Evolutionary conservation across 2,113 vertebrate genomes (phyloP).

Genomic region (Osmerus mordax): DNA sequence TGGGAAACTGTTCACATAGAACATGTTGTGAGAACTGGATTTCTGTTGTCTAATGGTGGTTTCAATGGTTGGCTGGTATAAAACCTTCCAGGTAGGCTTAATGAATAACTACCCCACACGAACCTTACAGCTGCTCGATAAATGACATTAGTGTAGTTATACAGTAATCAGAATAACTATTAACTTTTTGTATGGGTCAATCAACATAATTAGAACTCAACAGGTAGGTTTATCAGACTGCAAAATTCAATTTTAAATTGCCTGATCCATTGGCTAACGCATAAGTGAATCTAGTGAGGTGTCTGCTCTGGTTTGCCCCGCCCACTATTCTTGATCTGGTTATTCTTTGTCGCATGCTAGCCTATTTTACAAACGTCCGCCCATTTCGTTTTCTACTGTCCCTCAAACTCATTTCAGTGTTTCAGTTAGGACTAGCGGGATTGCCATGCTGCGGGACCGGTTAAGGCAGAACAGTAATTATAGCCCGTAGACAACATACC

Average conservation of each 20-base stretch:
- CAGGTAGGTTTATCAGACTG: too few relatives aligned
- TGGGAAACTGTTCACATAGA: slow-evolving; percentile 25
- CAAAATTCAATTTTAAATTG: too few relatives aligned
- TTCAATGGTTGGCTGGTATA: too few relatives aligned
- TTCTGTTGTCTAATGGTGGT: background rate
- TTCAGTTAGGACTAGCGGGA: slow-evolving; percentile 38
- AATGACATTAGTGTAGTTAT: too few relatives aligned
- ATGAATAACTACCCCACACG: too few relatives aligned
- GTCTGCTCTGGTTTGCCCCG: background rate
- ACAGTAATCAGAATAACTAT: too few relatives aligned
- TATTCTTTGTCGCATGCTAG: background rate
- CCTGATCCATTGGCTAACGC: background rate
- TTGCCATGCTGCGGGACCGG: slow-evolving; percentile 34
- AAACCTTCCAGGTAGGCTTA: too few relatives aligned
- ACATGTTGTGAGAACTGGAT: slow-evolving; percentile 14
- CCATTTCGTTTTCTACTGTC: slow-evolving; percentile 44
- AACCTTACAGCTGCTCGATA: too few relatives aligned
- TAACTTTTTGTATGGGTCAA: too few relatives aligned
- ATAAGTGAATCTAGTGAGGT: background rate
- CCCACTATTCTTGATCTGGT: background rate
- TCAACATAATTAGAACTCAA: too few relatives aligned
- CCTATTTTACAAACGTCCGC: slow-evolving; percentile 41
- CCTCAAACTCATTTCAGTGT: slow-evolving; percentile 32
- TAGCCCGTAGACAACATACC: background rate
- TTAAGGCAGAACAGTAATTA: background rate